A percentile compares a stretch with the other conserved stretches of the same genome.
These are phyloP conservation scores for Cephus nigrinus DNA, from an alignment of 2,888 invertebrate genomes.

Conservation along the genomic window DNA sequence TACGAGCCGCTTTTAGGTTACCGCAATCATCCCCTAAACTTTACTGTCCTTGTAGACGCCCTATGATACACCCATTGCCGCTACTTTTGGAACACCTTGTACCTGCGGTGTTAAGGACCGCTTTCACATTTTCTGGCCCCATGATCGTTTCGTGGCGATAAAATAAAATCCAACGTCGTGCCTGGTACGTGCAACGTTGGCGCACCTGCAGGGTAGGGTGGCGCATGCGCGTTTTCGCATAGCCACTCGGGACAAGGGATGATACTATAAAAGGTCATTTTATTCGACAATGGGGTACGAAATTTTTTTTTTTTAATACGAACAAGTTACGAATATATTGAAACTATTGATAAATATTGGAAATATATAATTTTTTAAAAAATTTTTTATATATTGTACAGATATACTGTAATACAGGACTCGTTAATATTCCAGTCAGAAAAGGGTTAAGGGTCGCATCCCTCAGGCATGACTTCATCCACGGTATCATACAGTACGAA, in stretches of 20 bases:
- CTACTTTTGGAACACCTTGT: not conserved
- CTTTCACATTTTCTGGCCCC: not conserved
- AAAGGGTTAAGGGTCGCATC: too few relatives aligned
- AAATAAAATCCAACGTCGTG: not conserved
- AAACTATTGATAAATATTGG: too few relatives aligned
- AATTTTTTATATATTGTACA: too few relatives aligned
- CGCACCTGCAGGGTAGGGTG: not conserved
- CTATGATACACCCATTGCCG: not conserved
- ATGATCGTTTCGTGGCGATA: not conserved
- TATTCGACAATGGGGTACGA: not conserved
- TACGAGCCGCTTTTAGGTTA: constrained; percentile 29
- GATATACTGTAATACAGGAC: too few relatives aligned
- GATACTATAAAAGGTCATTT: not conserved
- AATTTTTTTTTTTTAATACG: too few relatives aligned
- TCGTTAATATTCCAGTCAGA: too few relatives aligned
- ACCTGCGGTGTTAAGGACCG: not conserved
- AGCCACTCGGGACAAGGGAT: not conserved
- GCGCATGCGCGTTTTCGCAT: not conserved
- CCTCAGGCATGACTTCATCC: too few relatives aligned
- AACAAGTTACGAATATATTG: too few relatives aligned
- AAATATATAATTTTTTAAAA: too few relatives aligned
- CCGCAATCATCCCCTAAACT: constrained; percentile 31
- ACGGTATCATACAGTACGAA: too few relatives aligned
- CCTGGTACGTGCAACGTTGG: not conserved
- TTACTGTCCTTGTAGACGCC: constrained; percentile 17